These are phyloP conservation scores for Isotomurus palustris DNA, from an alignment of 2,888 invertebrate species.

Conservation along the genomic window DNA sequence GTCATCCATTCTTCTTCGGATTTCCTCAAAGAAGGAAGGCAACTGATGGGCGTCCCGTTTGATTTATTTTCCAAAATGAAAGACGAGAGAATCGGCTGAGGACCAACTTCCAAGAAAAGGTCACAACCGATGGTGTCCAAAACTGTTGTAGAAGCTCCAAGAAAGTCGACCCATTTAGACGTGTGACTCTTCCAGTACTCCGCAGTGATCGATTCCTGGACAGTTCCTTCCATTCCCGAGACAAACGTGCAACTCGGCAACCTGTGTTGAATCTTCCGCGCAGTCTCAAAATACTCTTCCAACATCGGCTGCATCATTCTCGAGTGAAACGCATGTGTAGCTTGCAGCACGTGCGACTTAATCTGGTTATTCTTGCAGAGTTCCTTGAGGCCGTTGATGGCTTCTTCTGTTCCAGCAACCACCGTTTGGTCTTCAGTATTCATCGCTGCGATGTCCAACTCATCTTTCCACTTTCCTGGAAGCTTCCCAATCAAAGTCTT, in stretches of 20 bases:
- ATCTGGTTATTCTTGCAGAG: constrained; percentile 12
- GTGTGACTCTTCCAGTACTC: constrained; percentile 28
- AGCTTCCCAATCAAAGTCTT: constrained; percentile 3
- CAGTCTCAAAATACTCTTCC: constrained; percentile 13
- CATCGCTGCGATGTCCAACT: constrained; percentile 23
- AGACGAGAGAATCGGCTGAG: constrained; percentile 28
- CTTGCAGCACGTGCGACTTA: constrained; percentile 8
- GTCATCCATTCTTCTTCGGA: constrained; percentile 22
- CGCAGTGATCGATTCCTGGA: too few species aligned
- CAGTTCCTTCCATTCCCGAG: constrained; percentile 21
- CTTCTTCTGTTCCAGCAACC: constrained; percentile 1
- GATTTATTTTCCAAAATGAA: constrained; percentile 20
- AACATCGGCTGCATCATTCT: constrained; percentile 23
- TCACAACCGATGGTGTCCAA: constrained; percentile 13
- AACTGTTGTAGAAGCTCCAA: constrained; percentile 19
- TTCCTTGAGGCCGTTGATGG: constrained; percentile 7
- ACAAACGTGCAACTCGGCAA: constrained; percentile 14
- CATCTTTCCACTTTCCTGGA: neutral
- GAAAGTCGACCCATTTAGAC: constrained; percentile 22
- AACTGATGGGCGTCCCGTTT: constrained; percentile 11
- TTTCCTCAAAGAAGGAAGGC: constrained; percentile 21
- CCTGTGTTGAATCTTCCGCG: neutral
- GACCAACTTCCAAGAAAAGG: constrained; percentile 24
- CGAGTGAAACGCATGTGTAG: constrained; percentile 29
- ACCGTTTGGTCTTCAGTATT: constrained; percentile 22